Percentiles rank a stretch among this genome's conserved stretches.
phyloP scores from a whole-genome alignment of 2,888 invertebrate species.

The Linyphia triangularis region DNA sequence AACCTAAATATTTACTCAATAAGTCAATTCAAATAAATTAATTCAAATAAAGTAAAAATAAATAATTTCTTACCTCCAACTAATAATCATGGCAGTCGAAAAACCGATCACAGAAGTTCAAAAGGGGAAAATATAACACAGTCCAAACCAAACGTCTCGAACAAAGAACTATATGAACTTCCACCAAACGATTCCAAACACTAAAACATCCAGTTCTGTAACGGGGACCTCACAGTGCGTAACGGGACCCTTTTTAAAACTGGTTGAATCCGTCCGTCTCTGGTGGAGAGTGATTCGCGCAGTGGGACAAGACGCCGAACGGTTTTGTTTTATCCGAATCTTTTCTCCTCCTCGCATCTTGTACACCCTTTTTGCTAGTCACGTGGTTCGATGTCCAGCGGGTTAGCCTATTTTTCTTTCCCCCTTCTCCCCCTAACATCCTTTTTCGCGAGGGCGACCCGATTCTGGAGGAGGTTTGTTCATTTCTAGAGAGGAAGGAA shows the following conservation, averaged over 20 bases:
- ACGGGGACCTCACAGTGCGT: slow-evolving; percentile 43
- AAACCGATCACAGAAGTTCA: slow-evolving; percentile 34
- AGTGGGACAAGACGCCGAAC: slow-evolving; percentile 58
- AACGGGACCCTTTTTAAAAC: slow-evolving; percentile 18
- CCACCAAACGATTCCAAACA: neutral
- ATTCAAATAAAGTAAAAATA: no score
- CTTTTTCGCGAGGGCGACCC: slow-evolving; percentile 61
- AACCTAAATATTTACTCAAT: no score
- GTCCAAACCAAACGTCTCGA: neutral
- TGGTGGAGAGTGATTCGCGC: slow-evolving; percentile 27
- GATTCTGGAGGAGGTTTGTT: slow-evolving; percentile 49
- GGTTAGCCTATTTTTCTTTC: slow-evolving; percentile 71
- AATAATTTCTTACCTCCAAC: slow-evolving; percentile 56
- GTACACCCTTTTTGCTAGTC: slow-evolving; percentile 43
- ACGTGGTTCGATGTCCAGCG: slow-evolving; percentile 72
- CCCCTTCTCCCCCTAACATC: slow-evolving; percentile 56
- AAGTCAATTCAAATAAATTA: no score
- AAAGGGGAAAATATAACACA: neutral
- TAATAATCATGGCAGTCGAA: slow-evolving; percentile 61
- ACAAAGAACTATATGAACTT: neutral
- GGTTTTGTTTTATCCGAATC: slow-evolving; percentile 71
- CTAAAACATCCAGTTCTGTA: slow-evolving; percentile 11
- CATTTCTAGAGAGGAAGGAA: slow-evolving; percentile 8
- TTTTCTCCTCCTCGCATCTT: slow-evolving; percentile 44
- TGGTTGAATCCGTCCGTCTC: slow-evolving; percentile 30